These are phyloP conservation scores for Ferdinandea cuprea DNA, from an alignment of 2,888 invertebrate genomes.

Conservation along the genomic window DNA sequence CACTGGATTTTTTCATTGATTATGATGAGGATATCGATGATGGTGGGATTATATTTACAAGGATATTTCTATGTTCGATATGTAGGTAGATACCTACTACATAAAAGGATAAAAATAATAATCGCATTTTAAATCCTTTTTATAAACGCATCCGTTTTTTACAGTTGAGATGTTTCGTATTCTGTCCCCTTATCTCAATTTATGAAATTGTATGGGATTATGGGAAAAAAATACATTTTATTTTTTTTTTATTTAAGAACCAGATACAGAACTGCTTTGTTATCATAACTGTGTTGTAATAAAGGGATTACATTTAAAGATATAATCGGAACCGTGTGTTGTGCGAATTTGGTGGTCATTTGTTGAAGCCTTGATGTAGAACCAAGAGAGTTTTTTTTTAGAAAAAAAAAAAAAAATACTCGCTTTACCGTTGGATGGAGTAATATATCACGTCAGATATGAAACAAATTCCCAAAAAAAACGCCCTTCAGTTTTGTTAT, in stretches of 20 bases:
- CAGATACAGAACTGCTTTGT: background rate
- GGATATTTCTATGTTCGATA: conserved; percentile 22
- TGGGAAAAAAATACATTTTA: background rate
- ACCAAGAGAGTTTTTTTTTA: no score
- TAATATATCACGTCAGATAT: no score
- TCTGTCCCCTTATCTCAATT: conserved; percentile 2
- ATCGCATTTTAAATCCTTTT: conserved; percentile 25
- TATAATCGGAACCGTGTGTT: no score
- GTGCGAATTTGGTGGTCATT: no score
- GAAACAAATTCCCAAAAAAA: no score
- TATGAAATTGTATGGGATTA: conserved; percentile 6
- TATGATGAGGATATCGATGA: conserved; percentile 41
- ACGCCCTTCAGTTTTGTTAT: no score
- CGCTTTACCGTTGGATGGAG: no score
- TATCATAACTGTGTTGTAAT: no score
- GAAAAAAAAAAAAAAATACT: no score
- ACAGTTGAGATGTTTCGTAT: background rate
- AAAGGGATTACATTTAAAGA: no score
- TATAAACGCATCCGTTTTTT: background rate
- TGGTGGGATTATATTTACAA: conserved; percentile 38
- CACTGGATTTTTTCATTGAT: conserved; percentile 37
- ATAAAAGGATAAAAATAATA: conserved; percentile 18
- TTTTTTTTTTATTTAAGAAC: background rate
- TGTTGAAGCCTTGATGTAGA: no score
- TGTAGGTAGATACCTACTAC: background rate